Evolutionary conservation across 2,797 vertebrate genomes (phyloP), one percentile per base, ranked within the genome.

Genomic region (Hydrophis major): DNA sequence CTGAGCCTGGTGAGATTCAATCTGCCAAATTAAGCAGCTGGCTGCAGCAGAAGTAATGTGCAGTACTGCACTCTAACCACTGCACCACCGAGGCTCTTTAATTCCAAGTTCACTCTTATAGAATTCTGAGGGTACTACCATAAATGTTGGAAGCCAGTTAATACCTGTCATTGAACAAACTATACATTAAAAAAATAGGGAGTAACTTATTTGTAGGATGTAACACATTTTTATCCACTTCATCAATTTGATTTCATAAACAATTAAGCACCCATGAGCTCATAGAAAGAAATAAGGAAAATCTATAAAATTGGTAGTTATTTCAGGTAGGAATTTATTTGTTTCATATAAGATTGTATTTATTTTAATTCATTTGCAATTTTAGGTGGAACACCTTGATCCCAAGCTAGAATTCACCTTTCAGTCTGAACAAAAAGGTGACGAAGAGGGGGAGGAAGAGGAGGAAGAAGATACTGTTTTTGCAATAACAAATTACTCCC

Each of bases 311-410:
- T 47, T 83, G 37, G 50, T n/a, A 87, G 12, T 27, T 37, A 14
- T 25, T 90, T 87, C 20, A 91, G 69, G 0, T 10, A 92, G 66
- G 47, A 93, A 83, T 53, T 0, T 25, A 1, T 88, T 90, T 53
- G 2, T 37, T 74, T 37, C 16, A 74, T 37, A 74, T 20, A 20
- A 32, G 16, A 74, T 74, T 74, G 16, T 74, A 37, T 90, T 89
- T 1, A 92, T 27, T 94, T 95, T 88, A 89, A 3, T 32, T 94
- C 18, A 92, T 32, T 83, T 94, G 8, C n/a, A 63, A 14, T 97
- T 97, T 95, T 88, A 98, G 98, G 91, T 93, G 0, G 98, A 99
- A 95, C 98, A 98, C 94, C 94, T 98, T 96, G 99, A 99, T 94
- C 95, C 94, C 69, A 94, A 98, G 93, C 98, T 98, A 42, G 98